Evolutionary conservation across 1,140 invertebrate species (phyloP).

Genomic region (Procambarus clarkii): DNA sequence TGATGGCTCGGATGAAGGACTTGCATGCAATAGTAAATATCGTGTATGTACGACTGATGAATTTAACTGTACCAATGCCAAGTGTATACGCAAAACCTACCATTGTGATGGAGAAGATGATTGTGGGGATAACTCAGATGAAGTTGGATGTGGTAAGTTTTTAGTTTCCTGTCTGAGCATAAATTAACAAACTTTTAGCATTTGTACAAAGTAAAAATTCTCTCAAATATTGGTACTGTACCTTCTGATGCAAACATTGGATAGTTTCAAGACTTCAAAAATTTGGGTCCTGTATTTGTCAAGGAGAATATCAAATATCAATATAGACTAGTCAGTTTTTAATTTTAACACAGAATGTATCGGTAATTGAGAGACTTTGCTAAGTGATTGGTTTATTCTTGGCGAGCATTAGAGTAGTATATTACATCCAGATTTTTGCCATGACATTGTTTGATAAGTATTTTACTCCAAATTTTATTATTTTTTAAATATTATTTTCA

Average conservation of each 20-base stretch:
- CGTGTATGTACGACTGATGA: conserved; percentile 85
- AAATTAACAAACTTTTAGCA: not conserved
- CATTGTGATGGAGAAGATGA: conserved; percentile 93
- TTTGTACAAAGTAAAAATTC: not conserved
- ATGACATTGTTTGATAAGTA: no score
- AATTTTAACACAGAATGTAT: no score
- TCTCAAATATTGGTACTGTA: not conserved
- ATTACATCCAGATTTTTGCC: no score
- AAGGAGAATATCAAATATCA: no score
- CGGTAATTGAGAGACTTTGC: no score
- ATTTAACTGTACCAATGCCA: conserved; percentile 96
- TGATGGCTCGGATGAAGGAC: conserved; percentile 94
- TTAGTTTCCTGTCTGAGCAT: conserved; percentile 52
- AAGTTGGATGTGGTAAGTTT: conserved; percentile 81
- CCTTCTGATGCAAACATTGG: not conserved
- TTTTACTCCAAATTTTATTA: no score
- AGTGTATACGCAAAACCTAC: conserved; percentile 92
- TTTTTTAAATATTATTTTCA: no score
- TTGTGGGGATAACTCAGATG: conserved; percentile 92
- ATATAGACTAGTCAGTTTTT: no score
- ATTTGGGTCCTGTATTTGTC: no score
- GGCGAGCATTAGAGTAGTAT: no score
- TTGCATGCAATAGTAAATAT: conserved; percentile 89
- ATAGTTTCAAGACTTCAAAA: no score
- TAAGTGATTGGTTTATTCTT: no score